Evolutionary conservation across 2,113 vertebrate species (phyloP).

Genomic region (Salvator merianae): DNA sequence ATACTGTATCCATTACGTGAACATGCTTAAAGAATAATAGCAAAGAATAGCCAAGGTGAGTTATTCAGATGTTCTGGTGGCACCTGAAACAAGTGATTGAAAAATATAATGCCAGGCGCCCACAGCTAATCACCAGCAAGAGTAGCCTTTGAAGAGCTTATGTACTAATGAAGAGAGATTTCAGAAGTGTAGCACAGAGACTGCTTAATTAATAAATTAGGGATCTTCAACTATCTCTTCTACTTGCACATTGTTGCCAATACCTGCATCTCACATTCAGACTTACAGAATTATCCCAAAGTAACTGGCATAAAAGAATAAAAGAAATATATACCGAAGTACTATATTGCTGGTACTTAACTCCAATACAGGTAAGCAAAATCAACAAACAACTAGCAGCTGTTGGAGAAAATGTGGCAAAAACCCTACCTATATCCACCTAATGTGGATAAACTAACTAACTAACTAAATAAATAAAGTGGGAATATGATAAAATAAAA

Average conservation of each 20-base stretch:
- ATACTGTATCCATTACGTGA: neutral
- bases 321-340: no score
- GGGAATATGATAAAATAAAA: no score
- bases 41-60: neutral
- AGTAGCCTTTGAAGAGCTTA: neutral
- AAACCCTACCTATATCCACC: no score
- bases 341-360: no score
- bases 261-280: neutral
- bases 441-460: no score
- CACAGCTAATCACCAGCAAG: slow-evolving; percentile 2
- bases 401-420: no score
- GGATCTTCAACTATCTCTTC: slow-evolving; percentile 4
- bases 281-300: neutral
- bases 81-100: neutral
- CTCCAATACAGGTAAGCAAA: no score
- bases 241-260: neutral
- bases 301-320: no score
- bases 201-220: slow-evolving; percentile 1
- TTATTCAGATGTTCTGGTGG: neutral
- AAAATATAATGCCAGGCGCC: slow-evolving; percentile 8
- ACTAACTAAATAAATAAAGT: no score
- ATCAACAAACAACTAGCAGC: no score
- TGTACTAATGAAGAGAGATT: slow-evolving; percentile 4
- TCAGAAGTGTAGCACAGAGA: neutral
- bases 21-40: neutral